Conservation (phyloP, 2,113 vertebrate species). For the Tachysurus fulvidraco region DNA sequence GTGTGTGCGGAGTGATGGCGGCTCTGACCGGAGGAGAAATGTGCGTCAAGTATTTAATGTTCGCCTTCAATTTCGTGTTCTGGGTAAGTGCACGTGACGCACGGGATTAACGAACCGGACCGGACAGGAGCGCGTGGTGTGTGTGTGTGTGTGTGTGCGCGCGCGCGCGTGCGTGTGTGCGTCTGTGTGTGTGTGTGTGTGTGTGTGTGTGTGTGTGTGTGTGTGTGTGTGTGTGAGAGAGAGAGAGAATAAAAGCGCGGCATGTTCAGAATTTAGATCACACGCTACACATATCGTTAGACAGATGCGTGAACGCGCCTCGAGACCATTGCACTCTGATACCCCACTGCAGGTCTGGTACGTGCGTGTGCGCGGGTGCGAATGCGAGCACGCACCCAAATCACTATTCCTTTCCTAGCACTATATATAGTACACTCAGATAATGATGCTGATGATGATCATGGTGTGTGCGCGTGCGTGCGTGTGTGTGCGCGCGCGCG, state of each 20-base stretch:
- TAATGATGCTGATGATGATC: constrained; percentile 16
- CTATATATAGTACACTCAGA: constrained; percentile 45
- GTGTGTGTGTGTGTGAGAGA: constrained; percentile 4
- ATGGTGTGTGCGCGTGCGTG: background rate
- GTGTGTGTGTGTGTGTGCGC: background rate
- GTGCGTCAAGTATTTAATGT: constrained; percentile 93
- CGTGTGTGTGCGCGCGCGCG: too few species aligned
- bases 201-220: constrained; percentile 8
- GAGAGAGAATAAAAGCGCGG: constrained; percentile 9
- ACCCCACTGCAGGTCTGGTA: background rate
- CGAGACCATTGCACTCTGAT: background rate
- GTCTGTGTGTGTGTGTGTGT: background rate
- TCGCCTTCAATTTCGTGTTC: constrained; percentile 91
- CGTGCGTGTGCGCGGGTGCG: background rate
- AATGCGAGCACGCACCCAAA: background rate
- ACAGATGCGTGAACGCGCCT: background rate
- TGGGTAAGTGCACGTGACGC: constrained; percentile 81
- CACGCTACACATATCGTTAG: background rate
- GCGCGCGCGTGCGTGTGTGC: background rate
- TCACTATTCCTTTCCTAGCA: constrained; percentile 32
- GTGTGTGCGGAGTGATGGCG: constrained; percentile 62
- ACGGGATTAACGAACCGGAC: background rate
- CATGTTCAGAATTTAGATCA: background rate
- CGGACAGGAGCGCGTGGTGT: constrained; percentile 2
- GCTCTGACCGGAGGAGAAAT: constrained; percentile 87